These are phyloP conservation scores for Odontomyia ornata DNA, from an alignment of 2,888 invertebrate genomes.

Conservation along the genomic window DNA sequence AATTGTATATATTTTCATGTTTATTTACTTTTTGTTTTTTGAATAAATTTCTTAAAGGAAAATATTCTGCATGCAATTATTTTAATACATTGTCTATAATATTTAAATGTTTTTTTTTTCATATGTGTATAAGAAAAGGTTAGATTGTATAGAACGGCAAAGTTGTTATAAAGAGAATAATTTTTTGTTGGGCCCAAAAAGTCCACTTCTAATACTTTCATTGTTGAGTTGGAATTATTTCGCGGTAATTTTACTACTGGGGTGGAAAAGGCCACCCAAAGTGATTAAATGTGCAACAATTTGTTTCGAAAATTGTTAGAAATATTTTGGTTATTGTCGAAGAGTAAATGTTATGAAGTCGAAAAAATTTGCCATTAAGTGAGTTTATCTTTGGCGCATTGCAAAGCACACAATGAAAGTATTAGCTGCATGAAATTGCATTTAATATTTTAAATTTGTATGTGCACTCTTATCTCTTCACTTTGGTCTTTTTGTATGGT, in stretches of 20 bases:
- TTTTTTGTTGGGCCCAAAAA: constrained; percentile 4
- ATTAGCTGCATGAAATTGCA: not conserved
- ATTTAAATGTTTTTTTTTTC: constrained; percentile 4
- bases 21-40: not conserved
- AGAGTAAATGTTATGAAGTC: not conserved
- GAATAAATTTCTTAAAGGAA: not conserved
- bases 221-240: not conserved
- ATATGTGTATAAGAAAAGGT: constrained; percentile 4
- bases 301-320: not conserved
- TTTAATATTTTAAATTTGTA: not conserved
- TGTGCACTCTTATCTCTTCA: constrained; percentile 33
- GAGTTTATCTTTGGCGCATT: not conserved
- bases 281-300: not conserved
- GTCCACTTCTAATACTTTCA: not conserved
- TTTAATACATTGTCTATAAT: constrained; percentile 14
- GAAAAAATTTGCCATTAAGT: not conserved
- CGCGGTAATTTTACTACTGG: not conserved
- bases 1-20: not conserved
- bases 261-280: not conserved
- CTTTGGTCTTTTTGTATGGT: constrained; percentile 43
- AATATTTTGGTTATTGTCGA: not conserved
- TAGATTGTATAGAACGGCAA: constrained; percentile 6
- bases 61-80: constrained; percentile 16
- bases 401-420: not conserved
- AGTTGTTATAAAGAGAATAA: not conserved